A percentile compares a stretch with the other conserved stretches of the same genome.
Evolutionary conservation across 2,113 vertebrate species (phyloP).

Genomic region (Gnathonemus longibarbis): DNA sequence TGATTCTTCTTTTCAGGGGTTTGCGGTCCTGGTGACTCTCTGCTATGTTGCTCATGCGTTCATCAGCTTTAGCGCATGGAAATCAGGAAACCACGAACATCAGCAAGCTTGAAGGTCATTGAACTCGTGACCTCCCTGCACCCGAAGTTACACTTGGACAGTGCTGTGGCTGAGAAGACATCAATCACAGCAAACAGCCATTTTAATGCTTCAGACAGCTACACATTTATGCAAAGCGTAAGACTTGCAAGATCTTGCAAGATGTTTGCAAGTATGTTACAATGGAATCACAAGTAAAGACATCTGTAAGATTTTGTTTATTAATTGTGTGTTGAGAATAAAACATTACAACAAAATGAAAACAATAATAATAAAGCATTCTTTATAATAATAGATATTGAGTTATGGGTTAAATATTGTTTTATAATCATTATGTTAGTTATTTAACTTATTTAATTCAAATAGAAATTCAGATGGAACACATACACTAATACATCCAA

Average conservation of each 20-base stretch:
- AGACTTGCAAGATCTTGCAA: not conserved
- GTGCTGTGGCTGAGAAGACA: not conserved
- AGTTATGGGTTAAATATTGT: not conserved
- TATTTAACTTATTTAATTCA: not conserved
- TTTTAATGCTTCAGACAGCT: not conserved
- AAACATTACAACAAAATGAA: not conserved
- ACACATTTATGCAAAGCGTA: not conserved
- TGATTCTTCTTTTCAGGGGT: slow-evolving; percentile 65
- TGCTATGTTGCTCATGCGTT: slow-evolving; percentile 78
- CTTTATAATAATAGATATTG: not conserved
- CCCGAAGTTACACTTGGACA: not conserved
- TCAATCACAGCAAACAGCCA: not conserved
- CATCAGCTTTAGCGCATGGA: slow-evolving; percentile 78
- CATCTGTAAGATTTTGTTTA: not conserved
- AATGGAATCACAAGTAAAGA: not conserved
- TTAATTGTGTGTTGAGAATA: not conserved
- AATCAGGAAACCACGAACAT: slow-evolving; percentile 53
- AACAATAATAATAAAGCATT: not conserved
- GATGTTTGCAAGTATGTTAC: not conserved
- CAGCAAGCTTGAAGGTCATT: slow-evolving; percentile 2
- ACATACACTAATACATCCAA: not conserved
- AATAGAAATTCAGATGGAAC: not conserved
- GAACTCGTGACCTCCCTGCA: not conserved
- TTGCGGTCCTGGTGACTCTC: slow-evolving; percentile 77
- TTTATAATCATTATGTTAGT: not conserved